Evolutionary conservation across 2,113 vertebrate genomes (phyloP), one percentile per base, ranked within the genome.

Genomic region (Alces alces): DNA sequence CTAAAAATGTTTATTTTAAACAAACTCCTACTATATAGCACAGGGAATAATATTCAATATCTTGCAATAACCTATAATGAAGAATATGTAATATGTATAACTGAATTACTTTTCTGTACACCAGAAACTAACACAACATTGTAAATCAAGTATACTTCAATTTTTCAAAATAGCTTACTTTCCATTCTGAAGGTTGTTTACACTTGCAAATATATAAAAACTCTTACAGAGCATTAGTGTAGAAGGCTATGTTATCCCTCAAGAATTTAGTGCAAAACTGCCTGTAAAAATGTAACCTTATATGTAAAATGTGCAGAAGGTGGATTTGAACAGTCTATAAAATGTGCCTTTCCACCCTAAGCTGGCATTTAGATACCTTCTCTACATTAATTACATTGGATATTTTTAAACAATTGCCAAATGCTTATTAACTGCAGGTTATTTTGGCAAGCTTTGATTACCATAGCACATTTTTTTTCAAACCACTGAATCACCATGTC

Each of bases 1-100:
- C 47, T 78, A 95, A 93, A 97, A 98, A 86, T 55, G 80, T n/a
- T 80, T 80, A 50, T 50, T 50, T 80, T 80, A 80, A 80, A 52
- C 28, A 80, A 52, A 47, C 16, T 80, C 47, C 47, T 80, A 33
- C 78, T 80, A 30, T 50, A 80, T 66, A n/a, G 33, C 61, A 66
- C 16, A 66, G 78, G 78, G 28, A 80, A 80, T 50, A 33, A 21
- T 80, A 50, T 52, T 52, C 47, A 52, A 6, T 52, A 52, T 80
- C 47, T 52, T 80, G 17, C 47, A 80, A 80, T 80, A 80, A 33
- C 30, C 78, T 52, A 80, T 80, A 52, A 80, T 80, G 17, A 21
- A 80, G 28, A 80, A 33, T 80, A 80, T 52, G 28, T 33, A 80
- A 52, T 52, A 80, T 33, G 28, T 50, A 50, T 50, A 80, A 80